These are phyloP conservation scores for Drosophila colorata DNA, from an alignment of 2,888 invertebrate genomes.

Conservation along the genomic window DNA sequence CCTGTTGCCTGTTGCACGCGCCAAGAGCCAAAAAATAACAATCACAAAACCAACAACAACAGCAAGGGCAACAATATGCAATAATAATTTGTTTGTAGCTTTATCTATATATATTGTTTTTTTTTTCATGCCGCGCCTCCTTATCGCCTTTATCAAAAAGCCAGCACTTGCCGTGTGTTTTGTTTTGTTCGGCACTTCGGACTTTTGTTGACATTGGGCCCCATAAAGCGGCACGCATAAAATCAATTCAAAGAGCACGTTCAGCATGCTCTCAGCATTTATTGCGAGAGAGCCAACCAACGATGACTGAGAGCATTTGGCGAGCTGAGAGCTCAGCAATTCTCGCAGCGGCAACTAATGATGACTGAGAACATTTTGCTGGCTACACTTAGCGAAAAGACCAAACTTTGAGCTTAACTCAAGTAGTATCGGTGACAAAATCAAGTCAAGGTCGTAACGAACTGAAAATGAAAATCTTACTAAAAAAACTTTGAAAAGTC, in stretches of 20 bases:
- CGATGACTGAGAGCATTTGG: constrained; percentile 27
- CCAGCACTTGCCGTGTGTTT: constrained; percentile 1
- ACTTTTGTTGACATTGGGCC: constrained; percentile 64
- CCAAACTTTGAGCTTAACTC: too few species aligned
- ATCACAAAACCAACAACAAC: constrained; percentile 4
- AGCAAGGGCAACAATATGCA: constrained; percentile 11
- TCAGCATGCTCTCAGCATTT: background rate
- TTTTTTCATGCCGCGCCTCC: constrained; percentile 37
- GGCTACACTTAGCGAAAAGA: background rate
- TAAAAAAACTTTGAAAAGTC: too few species aligned
- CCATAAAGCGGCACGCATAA: constrained; percentile 20
- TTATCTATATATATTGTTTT: constrained; percentile 21
- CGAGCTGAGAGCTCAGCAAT: too few species aligned
- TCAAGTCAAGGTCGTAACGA: too few species aligned
- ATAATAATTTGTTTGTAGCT: constrained; percentile 27
- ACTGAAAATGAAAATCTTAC: too few species aligned
- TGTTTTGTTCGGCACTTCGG: constrained; percentile 40
- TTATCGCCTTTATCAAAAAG: constrained; percentile 63
- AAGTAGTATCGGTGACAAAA: too few species aligned
- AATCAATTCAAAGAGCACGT: constrained; percentile 10
- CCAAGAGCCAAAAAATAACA: constrained; percentile 16
- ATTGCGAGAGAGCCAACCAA: constrained; percentile 21
- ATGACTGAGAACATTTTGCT: background rate
- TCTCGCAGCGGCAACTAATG: too few species aligned
- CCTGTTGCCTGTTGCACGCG: constrained; percentile 51